Conservation (phyloP, 2,113 vertebrate species). For the Grallaria varia region DNA sequence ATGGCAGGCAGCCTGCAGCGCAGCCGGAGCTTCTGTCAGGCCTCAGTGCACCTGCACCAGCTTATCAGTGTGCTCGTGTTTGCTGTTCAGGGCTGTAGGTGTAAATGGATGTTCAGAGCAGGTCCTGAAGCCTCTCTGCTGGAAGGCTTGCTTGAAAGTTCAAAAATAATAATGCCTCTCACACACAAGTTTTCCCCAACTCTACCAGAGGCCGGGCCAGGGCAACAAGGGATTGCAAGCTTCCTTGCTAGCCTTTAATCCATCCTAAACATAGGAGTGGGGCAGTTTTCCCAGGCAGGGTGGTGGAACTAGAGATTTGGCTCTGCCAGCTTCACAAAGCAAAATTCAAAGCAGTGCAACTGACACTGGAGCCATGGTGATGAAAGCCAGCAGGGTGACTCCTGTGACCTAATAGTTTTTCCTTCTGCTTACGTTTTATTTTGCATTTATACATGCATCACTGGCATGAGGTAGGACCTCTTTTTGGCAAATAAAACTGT, state of each 20-base stretch:
- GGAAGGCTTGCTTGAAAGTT: background rate
- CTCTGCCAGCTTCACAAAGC: background rate
- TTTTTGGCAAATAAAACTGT: background rate
- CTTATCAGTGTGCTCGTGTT: background rate
- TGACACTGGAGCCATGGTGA: background rate
- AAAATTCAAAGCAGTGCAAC: background rate
- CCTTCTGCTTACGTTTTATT: background rate
- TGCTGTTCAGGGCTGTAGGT: background rate
- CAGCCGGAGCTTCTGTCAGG: constrained; percentile 6
- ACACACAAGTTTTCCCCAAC: background rate
- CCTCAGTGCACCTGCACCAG: constrained; percentile 34
- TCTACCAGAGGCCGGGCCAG: background rate
- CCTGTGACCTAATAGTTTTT: background rate
- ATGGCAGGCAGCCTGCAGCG: constrained; percentile 12
- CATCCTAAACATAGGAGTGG: background rate
- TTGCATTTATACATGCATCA: background rate
- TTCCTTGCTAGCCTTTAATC: background rate
- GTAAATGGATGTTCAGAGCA: background rate
- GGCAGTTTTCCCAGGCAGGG: background rate
- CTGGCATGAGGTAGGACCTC: background rate
- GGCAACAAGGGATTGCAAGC: background rate
- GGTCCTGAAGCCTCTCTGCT: background rate
- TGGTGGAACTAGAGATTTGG: background rate
- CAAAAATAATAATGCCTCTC: background rate
- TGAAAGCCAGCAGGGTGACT: background rate